Evolutionary conservation across 2,888 invertebrate species (phyloP), one percentile per base, ranked within the genome.

Genomic region (Caenorhabditis japonica): DNA sequence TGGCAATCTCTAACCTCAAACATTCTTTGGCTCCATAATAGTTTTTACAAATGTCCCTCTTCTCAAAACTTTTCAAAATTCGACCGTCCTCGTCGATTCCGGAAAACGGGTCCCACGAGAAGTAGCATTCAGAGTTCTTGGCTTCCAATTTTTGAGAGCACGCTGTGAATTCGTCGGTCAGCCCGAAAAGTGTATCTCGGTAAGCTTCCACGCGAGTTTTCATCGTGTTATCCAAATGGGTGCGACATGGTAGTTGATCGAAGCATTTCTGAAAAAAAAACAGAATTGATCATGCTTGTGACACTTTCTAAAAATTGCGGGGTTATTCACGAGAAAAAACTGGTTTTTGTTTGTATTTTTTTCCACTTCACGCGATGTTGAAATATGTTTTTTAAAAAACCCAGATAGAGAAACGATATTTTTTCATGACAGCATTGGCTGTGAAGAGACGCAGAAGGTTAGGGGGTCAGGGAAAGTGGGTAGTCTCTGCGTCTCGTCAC

Each of bases 41-140:
- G 17, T 8, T 34, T n/a, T 64, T 64, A 39, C 64, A 64, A n/a
- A 64, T 55, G 41, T 64, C 64, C 33, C 64, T 47, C 17, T 39
- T 64, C 25, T 64, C 64, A 27, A 64, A 64, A n/a, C 55, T 64
- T 41, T 64, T 55, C 23, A 64, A 27, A 49, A 64, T 64, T 8
- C 64, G 12, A 3, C 64, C 64, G 33, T 64, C 64, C 15, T 17
- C 39, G 41, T 64, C 64, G 10, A 64, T 25, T 41, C 55, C 64
- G 39, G 55, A 12, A n/a, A 64, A 64, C 30, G 64, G 64, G 33
- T 64, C 64, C 64, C 64, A 64, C n/a, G 64, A 55, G 46, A 41
- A 64, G 47, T 33, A 64, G 27, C 64, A 64, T 3, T 64, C 64
- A 0, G 64, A 64, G 25, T 64, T 64, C n/a, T 41, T 47, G 4